Conservation (phyloP, 2,113 vertebrate genomes). For the Tenebrosternarchus preto region DNA sequence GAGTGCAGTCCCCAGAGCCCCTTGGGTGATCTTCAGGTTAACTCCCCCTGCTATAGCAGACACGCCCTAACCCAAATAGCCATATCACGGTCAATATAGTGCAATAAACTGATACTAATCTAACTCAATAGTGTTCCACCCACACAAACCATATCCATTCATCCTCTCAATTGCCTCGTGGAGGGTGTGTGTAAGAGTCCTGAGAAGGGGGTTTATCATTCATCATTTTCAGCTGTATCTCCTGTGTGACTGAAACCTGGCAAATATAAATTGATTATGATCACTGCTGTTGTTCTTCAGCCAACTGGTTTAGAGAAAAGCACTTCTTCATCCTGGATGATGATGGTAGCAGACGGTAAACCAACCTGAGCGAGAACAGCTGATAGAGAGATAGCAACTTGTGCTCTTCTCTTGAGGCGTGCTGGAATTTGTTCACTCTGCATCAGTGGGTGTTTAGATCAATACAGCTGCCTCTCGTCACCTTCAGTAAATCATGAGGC, state of each 20-base stretch:
- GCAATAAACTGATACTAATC: slow-evolving; percentile 46
- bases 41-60: neutral
- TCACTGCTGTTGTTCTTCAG: neutral
- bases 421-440: slow-evolving; percentile 18
- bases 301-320: neutral
- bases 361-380: neutral
- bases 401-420: neutral
- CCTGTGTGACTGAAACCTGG: slow-evolving; percentile 15
- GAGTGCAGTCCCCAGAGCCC: slow-evolving; percentile 3
- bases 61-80: neutral
- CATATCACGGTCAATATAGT: slow-evolving; percentile 1
- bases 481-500: slow-evolving; percentile 26
- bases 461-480: slow-evolving; percentile 41
- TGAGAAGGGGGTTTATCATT: no score
- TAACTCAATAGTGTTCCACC: neutral
- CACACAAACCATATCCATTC: neutral
- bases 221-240: no score
- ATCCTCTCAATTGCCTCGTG: neutral
- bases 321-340: neutral
- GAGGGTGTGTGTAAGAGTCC: no score
- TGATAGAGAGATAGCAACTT: slow-evolving; percentile 1
- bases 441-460: slow-evolving; percentile 29
- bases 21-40: slow-evolving; percentile 38
- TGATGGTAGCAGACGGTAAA: neutral
- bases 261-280: neutral